Evolutionary conservation across 2,113 vertebrate species (phyloP).

Genomic region (Tetrax tetrax): DNA sequence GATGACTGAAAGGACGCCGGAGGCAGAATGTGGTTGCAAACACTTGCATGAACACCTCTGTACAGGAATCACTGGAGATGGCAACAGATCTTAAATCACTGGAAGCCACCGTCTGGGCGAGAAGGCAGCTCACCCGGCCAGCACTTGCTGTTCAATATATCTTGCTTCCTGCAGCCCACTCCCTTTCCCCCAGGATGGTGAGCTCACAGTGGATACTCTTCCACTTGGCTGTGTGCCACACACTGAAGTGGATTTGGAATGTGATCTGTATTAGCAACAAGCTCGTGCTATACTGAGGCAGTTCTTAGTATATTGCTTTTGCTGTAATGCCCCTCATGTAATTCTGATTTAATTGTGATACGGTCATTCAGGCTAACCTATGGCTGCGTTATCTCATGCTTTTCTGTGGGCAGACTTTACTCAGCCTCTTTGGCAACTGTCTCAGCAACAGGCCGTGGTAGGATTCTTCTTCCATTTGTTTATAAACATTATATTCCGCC

Average conservation of each 20-base stretch:
- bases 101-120: not conserved
- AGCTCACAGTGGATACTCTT: conserved; percentile 14
- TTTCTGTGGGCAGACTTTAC: not conserved
- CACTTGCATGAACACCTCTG: not conserved
- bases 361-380: not conserved
- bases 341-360: not conserved
- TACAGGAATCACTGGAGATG: not conserved
- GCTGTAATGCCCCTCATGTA: not conserved
- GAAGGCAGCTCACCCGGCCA: not conserved
- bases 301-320: not conserved
- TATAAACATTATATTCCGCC: not conserved
- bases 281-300: not conserved
- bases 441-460: not conserved
- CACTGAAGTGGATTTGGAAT: not conserved
- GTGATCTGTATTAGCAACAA: conserved; percentile 13
- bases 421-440: not conserved
- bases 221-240: not conserved
- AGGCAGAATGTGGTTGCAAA: not conserved
- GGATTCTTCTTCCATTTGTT: not conserved
- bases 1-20: not conserved
- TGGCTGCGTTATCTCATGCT: not conserved
- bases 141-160: not conserved
- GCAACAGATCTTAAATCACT: not conserved
- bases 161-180: not conserved
- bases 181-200: not conserved